phyloP scores from a whole-genome alignment of 2,888 invertebrate genomes.

The Dynastes tityus region DNA sequence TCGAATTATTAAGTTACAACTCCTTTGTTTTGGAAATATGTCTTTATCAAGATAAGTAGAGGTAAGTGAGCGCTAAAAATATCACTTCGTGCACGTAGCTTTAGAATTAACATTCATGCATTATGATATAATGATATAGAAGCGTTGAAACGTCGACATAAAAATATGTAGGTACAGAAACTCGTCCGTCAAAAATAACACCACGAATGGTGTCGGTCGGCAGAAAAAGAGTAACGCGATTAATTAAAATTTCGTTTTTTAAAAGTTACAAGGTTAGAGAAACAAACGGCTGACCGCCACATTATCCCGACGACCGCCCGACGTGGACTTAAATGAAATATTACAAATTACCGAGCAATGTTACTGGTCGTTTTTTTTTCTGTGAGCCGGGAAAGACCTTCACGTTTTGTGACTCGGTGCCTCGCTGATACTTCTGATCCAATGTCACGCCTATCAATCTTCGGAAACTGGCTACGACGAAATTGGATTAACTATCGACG shows the following conservation, averaged over 20 bases:
- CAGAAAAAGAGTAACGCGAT: constrained; percentile 32
- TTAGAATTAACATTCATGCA: background rate
- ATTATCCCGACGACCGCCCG: background rate
- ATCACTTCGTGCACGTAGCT: background rate
- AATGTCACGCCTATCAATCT: constrained; percentile 29
- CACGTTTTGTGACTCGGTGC: constrained; percentile 22
- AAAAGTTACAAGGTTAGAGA: constrained; percentile 31
- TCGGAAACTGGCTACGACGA: constrained; percentile 3
- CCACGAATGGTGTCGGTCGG: constrained; percentile 8
- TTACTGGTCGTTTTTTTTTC: constrained; percentile 23
- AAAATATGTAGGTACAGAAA: background rate
- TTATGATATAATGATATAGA: too few relatives aligned
- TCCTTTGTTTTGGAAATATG: background rate
- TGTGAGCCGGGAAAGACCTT: constrained; percentile 29
- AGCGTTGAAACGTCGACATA: too few relatives aligned
- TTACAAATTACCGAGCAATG: constrained; percentile 44
- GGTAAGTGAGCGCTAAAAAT: background rate
- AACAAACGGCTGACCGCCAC: constrained; percentile 17
- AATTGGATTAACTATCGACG: background rate
- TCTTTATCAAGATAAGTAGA: background rate
- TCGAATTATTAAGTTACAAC: constrained; percentile 2
- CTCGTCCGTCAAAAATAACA: constrained; percentile 18
- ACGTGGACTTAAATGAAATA: constrained; percentile 23
- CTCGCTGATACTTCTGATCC: constrained; percentile 1
- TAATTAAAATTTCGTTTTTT: constrained; percentile 40